Base-by-base conservation (phyloP, 64 coral and sea anemone species). In the Porites lutea region DNA sequence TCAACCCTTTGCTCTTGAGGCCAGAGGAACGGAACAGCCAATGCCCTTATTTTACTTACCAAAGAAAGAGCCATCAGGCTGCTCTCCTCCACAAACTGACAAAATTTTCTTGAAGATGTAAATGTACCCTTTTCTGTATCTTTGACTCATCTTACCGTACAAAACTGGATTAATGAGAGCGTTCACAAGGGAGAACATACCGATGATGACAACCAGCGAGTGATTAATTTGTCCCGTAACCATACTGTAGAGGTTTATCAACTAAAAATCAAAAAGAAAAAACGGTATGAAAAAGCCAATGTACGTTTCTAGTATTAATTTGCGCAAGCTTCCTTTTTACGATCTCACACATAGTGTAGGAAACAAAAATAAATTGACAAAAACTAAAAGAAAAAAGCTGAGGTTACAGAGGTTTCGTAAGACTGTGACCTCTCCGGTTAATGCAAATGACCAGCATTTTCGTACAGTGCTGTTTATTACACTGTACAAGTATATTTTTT, bases 91-190 rank as follows among this genome's bases (percentile, higher is more conserved):
- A 45, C 92, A 97, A 16, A 91, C 9, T 12, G 89, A 93, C 48
- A 19, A 48, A 3, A 94, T 88, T 79, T 91, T 97, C 59, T 59
- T 91, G 37, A 94, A 88, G 23, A 94, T 86, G 37, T 88, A 97
- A 13, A 59, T 11, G 62, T 94, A 97, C 2, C 95, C 95, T 9
- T 59, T 88, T 52, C 95, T 44, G 78, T 97, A 97, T 52, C 95
- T 80, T 12, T 48, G 78, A 15, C 92, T 94, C 95, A 97, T 94
- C 78, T 97, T 97, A 2, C 95, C 95, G 53, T 97, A 97, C 48
- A 97, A 52, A 47, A 97, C 58, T 14, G 95, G 95, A 57, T 97
- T 94, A 44, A 97, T 97, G n/a, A 97, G 87, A 3, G 91, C 92
- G 83, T 92, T 97, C 16, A 97, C 68, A 11, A 97, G 74, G 5